Percentiles rank a stretch among this genome's conserved stretches.
Evolutionary conservation across 2,888 invertebrate species (phyloP).

Genomic region (Buathra laborator): DNA sequence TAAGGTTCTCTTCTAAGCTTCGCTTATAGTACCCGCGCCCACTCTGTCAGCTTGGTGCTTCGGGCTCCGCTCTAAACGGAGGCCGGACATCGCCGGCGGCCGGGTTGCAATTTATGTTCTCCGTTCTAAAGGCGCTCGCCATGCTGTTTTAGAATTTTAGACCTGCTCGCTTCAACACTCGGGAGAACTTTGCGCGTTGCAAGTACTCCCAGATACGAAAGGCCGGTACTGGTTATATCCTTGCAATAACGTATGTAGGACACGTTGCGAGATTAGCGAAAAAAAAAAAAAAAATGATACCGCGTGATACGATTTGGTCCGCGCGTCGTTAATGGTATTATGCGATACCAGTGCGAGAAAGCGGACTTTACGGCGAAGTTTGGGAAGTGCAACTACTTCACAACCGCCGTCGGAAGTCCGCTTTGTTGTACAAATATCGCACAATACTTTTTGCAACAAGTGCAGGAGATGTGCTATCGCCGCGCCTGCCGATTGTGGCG

Average conservation of each 20-base stretch:
- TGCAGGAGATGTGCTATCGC: too few species aligned
- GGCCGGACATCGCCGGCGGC: constrained; percentile 68
- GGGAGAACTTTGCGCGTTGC: not conserved
- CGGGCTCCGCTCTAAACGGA: constrained; percentile 71
- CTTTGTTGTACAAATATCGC: too few species aligned
- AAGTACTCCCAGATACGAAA: not conserved
- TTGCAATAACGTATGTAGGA: not conserved
- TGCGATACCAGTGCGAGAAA: too few species aligned
- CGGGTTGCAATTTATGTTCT: constrained; percentile 76
- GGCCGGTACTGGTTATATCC: not conserved
- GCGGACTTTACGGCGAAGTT: too few species aligned
- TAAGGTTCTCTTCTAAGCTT: constrained; percentile 57
- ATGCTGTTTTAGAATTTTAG: constrained; percentile 72
- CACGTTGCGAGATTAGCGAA: not conserved
- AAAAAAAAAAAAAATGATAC: not conserved
- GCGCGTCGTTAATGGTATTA: too few species aligned
- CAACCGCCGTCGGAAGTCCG: too few species aligned
- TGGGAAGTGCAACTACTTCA: too few species aligned
- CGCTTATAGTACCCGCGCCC: constrained; percentile 51
- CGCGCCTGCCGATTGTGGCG: too few species aligned
- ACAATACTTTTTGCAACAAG: too few species aligned
- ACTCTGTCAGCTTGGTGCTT: constrained; percentile 62
- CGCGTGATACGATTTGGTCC: too few species aligned
- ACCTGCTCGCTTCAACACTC: constrained; percentile 25
- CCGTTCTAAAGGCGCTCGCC: constrained; percentile 67